Base-by-base conservation (phyloP, 2,113 vertebrate genomes). In the Peromyscus polionotus region DNA sequence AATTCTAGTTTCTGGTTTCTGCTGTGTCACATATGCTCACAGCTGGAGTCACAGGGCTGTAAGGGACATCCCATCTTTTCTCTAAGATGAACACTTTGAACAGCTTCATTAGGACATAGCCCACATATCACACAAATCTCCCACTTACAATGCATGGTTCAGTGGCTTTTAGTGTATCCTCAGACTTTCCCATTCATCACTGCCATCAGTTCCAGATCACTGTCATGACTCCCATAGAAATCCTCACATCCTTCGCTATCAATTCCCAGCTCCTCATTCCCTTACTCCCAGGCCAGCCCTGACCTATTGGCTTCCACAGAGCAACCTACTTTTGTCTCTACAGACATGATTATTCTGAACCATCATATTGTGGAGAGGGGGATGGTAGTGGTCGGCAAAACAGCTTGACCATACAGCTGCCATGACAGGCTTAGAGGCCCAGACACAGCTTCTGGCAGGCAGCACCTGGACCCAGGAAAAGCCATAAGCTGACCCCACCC, bases 41-140 rank as follows among this genome's bases (percentile, higher is more conserved):
- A 1, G 4, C 61, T 68, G 75, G 77, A 63, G 57, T 89, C 26
- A 73, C 12, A n/a, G 77, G 45, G 1, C 84, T 72, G 65, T 2
- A 67, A 0, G 11, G 80, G 80, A 72, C 33, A 17, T 88, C 63
- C 86, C 39, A 14, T 67, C 63, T 91, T 68, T 42, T 87, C 70
- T 70, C 42, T 75, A 26, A 84, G 48, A 61, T 77, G 88, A 94
- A 59, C n/a, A 51, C 63, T 93, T 86, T 17, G n/a, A 28, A 91
- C 76, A 86, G 57, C 85, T 89, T 89, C 24, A 7, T 67, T 75
- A 72, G 79, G 63, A 59, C 73, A 68, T 54, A 84, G 63, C 20
- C 45, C 63, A 28, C 51, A 28, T 13, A 70, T 24, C 17, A 5
- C 63, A 77, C 31, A 76, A 67, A 72, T 85, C 73, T 59, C 88